phyloP scores from a whole-genome alignment of 2,888 invertebrate species.

The Congeria kusceri region DNA sequence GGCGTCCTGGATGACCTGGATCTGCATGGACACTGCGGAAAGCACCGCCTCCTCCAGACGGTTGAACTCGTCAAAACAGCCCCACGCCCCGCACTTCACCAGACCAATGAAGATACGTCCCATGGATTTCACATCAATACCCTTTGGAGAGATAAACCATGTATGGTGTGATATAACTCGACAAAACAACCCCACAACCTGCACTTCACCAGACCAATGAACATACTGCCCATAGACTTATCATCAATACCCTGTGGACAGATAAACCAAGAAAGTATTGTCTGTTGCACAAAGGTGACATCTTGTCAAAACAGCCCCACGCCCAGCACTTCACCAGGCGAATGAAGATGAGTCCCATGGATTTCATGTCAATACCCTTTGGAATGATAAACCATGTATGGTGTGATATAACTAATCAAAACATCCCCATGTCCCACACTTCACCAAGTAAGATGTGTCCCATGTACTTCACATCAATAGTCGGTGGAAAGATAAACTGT shows the following conservation, averaged over 20 bases:
- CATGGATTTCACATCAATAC: slow-evolving; percentile 98
- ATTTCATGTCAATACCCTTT: slow-evolving; percentile 89
- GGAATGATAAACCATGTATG: slow-evolving; percentile 1
- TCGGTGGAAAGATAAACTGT: slow-evolving; percentile 86
- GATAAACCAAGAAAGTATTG: no score
- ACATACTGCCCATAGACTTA: no score
- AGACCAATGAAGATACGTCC: slow-evolving; percentile 96
- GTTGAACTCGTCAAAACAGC: slow-evolving; percentile 99
- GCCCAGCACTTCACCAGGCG: slow-evolving; percentile 92
- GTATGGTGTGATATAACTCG: slow-evolving; percentile 93
- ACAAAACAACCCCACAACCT: slow-evolving; percentile 99
- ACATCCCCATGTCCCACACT: slow-evolving; percentile 96
- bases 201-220: slow-evolving; percentile 94
- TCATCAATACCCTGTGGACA: no score
- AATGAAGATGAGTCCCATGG: no score
- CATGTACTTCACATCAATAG: slow-evolving; percentile 98
- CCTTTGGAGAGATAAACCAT: slow-evolving; percentile 86
- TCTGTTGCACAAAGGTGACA: no score
- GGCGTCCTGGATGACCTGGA: slow-evolving; percentile 95
- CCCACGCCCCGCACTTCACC: slow-evolving; percentile 95
- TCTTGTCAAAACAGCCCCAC: slow-evolving; percentile 93
- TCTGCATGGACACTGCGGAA: slow-evolving; percentile 97
- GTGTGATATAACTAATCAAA: slow-evolving; percentile 98
- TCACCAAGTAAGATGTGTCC: slow-evolving; percentile 95
- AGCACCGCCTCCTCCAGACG: slow-evolving; percentile 96